Evolutionary conservation across 2,888 invertebrate species (phyloP).

Genomic region (Drosophila colorata): DNA sequence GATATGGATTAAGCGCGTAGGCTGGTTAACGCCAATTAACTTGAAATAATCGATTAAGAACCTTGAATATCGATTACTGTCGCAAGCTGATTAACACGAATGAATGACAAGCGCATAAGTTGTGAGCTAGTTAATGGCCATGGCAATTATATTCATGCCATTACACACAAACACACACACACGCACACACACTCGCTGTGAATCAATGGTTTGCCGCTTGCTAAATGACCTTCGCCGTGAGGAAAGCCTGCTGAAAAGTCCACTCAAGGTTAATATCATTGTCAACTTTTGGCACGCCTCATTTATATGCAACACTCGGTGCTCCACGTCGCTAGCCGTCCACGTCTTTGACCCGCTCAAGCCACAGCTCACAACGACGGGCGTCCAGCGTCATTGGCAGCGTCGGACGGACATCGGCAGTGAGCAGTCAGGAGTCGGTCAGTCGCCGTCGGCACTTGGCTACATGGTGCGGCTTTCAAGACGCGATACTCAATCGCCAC

Average conservation of each 20-base stretch:
- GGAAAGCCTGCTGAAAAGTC: slow-evolving; percentile 27
- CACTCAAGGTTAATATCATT: slow-evolving; percentile 79
- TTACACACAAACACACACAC: not conserved
- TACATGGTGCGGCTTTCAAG: slow-evolving; percentile 44
- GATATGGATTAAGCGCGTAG: too few relatives aligned
- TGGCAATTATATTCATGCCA: not conserved
- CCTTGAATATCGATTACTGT: slow-evolving; percentile 1
- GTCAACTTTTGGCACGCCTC: slow-evolving; percentile 74
- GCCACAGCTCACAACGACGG: not conserved
- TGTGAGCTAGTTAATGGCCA: not conserved
- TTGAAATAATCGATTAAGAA: not conserved
- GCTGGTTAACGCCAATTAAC: not conserved
- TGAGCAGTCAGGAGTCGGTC: slow-evolving; percentile 13
- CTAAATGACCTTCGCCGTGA: slow-evolving; percentile 37
- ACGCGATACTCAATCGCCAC: slow-evolving; percentile 49
- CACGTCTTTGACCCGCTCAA: not conserved
- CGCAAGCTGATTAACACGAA: slow-evolving; percentile 10
- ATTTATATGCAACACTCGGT: slow-evolving; percentile 71
- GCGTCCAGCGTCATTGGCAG: too few relatives aligned
- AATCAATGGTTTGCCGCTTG: not conserved
- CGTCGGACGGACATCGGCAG: not conserved
- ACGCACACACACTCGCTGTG: not conserved
- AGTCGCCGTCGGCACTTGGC: slow-evolving; percentile 64
- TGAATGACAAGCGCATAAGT: not conserved
- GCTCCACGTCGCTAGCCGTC: slow-evolving; percentile 15